Evolutionary conservation across 2,113 vertebrate genomes (phyloP).

Genomic region (Apodemus sylvaticus): DNA sequence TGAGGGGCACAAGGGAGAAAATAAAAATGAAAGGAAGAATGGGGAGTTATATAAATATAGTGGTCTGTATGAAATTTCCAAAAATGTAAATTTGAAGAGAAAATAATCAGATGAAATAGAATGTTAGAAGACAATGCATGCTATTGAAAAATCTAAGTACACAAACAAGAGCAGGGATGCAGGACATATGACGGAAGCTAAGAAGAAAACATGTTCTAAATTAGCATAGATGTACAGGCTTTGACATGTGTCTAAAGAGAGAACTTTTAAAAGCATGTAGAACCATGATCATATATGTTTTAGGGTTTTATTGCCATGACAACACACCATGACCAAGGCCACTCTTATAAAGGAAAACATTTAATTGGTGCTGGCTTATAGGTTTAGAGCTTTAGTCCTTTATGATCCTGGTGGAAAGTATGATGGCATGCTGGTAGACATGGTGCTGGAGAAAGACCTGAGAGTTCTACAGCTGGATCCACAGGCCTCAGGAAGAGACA

Average conservation of each 20-base stretch:
- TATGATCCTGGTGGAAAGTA: too few relatives aligned
- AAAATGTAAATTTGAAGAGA: neutral
- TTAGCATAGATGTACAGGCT: neutral
- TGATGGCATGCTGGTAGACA: too few relatives aligned
- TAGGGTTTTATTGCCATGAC: too few relatives aligned
- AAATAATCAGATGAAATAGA: neutral
- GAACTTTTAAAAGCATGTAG: neutral
- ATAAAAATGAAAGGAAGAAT: neutral
- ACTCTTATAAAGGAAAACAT: too few relatives aligned
- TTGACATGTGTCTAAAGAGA: neutral
- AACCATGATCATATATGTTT: neutral
- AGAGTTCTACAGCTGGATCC: too few relatives aligned
- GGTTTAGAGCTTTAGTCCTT: too few relatives aligned
- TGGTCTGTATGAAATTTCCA: neutral
- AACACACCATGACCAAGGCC: too few relatives aligned
- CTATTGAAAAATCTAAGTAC: neutral
- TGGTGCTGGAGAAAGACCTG: too few relatives aligned
- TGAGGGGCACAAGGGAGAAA: neutral
- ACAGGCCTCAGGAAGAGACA: too few relatives aligned
- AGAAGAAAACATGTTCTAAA: neutral
- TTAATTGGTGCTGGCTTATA: too few relatives aligned
- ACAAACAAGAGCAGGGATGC: neutral
- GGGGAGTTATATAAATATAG: neutral
- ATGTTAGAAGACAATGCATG: neutral
- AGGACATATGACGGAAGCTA: neutral